A percentile compares a stretch with the other conserved stretches of the same genome.
phyloP scores from a whole-genome alignment of 2,113 vertebrate genomes.

The Candoia aspera region DNA sequence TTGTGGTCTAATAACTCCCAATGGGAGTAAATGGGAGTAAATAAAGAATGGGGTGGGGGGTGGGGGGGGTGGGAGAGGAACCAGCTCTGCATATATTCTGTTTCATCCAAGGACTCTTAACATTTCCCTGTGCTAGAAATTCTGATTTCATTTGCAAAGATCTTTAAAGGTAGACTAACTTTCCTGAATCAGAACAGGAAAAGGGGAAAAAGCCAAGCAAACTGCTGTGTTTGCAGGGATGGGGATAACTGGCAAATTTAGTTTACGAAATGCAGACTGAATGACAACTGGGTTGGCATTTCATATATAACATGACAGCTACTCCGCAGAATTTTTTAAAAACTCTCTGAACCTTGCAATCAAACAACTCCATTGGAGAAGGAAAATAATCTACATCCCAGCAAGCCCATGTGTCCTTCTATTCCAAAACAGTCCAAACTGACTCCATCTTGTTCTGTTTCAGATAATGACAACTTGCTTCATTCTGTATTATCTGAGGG shows the following conservation, averaged over 20 bases:
- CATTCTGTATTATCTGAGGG: no score
- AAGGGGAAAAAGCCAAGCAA: neutral
- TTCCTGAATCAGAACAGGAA: neutral
- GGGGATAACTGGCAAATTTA: conserved; percentile 49
- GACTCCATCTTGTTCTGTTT: no score
- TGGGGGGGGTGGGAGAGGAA: neutral
- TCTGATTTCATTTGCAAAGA: neutral
- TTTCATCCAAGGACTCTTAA: neutral
- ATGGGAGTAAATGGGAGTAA: neutral
- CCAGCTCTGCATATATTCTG: conserved; percentile 1
- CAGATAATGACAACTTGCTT: no score
- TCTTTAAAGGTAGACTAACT: neutral
- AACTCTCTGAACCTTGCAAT: no score
- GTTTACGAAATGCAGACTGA: conserved; percentile 43
- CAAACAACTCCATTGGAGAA: no score
- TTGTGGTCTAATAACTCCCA: neutral
- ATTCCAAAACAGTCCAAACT: no score
- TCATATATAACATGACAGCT: neutral
- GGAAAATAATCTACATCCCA: no score
- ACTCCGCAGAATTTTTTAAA: no score
- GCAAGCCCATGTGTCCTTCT: no score
- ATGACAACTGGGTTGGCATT: neutral
- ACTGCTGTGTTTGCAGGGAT: conserved; percentile 34
- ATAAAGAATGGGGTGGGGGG: neutral
- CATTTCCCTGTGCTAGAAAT: neutral